Evolutionary conservation across 2,888 invertebrate species (phyloP).

Genomic region (Protonemura montana): DNA sequence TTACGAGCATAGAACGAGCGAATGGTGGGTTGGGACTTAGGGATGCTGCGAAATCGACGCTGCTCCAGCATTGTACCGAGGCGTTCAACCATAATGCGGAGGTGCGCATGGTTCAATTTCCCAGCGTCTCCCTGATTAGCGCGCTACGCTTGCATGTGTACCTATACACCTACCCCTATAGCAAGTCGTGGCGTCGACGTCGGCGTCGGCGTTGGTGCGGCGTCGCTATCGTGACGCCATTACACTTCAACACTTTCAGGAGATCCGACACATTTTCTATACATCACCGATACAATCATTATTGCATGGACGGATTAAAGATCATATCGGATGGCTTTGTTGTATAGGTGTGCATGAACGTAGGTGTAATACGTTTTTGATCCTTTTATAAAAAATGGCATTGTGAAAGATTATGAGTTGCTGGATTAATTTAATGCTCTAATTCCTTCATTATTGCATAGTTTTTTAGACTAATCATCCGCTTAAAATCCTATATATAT

Average conservation of each 20-base stretch:
- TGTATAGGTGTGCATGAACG: neutral
- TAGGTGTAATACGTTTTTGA: slow-evolving; percentile 5
- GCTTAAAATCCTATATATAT: no score
- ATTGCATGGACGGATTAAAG: slow-evolving; percentile 7
- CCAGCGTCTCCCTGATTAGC: slow-evolving; percentile 33
- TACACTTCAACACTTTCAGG: neutral
- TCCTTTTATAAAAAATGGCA: neutral
- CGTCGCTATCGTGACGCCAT: slow-evolving; percentile 21
- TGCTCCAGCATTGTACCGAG: slow-evolving; percentile 44
- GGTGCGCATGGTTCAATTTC: slow-evolving; percentile 44
- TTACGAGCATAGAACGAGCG: neutral
- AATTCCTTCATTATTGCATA: no score
- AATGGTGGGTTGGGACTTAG: neutral
- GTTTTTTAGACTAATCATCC: no score
- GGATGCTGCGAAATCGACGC: slow-evolving; percentile 21
- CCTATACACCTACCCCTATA: neutral
- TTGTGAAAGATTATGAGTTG: neutral
- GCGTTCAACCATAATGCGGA: slow-evolving; percentile 47
- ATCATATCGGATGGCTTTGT: neutral
- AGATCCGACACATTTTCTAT: neutral
- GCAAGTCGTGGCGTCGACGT: slow-evolving; percentile 33
- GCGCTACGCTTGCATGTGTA: slow-evolving; percentile 25
- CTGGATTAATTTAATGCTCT: no score
- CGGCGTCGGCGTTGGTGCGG: slow-evolving; percentile 39
- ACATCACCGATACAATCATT: slow-evolving; percentile 3